phyloP scores from a whole-genome alignment of 2,113 vertebrate genomes.

The Ammodytes dubius region DNA sequence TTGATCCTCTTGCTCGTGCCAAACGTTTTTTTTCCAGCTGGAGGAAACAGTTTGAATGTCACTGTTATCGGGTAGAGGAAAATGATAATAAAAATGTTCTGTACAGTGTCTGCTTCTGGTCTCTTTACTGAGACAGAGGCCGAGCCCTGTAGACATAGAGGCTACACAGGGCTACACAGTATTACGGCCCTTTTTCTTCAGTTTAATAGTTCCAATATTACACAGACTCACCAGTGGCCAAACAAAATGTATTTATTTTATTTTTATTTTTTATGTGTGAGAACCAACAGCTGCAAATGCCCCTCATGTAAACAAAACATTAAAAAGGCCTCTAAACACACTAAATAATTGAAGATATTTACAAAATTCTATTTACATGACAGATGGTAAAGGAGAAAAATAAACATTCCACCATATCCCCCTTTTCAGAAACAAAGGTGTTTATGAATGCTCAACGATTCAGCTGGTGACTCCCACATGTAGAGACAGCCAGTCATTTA shows the following conservation, averaged over 20 bases:
- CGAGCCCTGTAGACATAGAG: background rate
- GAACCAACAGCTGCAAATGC: conserved; percentile 12
- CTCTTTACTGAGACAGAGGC: conserved; percentile 33
- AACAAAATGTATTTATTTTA: background rate
- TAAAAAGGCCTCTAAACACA: background rate
- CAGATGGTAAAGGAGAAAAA: background rate
- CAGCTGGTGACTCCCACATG: background rate
- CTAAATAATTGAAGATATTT: conserved; percentile 11
- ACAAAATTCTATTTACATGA: background rate
- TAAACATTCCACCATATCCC: background rate
- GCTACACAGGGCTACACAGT: conserved; percentile 9
- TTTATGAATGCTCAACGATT: background rate
- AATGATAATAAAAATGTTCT: conserved; percentile 29
- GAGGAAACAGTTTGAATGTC: conserved; percentile 65
- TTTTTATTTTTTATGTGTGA: background rate
- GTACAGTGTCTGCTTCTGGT: conserved; percentile 24
- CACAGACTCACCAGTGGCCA: background rate
- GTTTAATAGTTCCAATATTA: conserved; percentile 8
- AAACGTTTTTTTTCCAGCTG: background rate
- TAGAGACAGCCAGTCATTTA: conserved; percentile 1
- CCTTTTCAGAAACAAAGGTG: background rate
- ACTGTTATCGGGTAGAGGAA: conserved; percentile 50
- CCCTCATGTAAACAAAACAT: background rate
- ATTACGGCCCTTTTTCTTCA: conserved; percentile 24
- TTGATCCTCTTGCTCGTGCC: conserved; percentile 30